Percentiles rank a stretch among this genome's conserved stretches.
Conservation (phyloP, 2,797 vertebrate genomes). For the Bovichtus variegatus region DNA sequence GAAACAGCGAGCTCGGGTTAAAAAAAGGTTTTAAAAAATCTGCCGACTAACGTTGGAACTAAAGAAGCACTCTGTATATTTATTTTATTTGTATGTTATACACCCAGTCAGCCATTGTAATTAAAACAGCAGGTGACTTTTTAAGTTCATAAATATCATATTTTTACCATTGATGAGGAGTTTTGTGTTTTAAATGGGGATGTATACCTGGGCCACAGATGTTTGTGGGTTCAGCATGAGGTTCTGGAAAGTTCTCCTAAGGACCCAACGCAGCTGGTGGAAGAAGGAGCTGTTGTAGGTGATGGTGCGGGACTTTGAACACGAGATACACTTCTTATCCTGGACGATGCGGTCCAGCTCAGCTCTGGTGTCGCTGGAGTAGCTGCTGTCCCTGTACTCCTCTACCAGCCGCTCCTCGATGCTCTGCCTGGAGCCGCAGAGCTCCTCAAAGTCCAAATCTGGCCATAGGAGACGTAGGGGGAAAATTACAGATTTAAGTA, state of each 20-base stretch:
- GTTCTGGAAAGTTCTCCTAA: constrained; percentile 91
- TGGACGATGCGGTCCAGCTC: constrained; percentile 83
- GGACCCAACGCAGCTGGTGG: constrained; percentile 92
- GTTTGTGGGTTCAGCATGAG: constrained; percentile 92
- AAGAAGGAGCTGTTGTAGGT: constrained; percentile 91
- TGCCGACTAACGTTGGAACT: neutral
- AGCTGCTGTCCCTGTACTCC: constrained; percentile 85
- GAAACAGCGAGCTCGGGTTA: neutral
- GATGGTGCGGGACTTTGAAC: constrained; percentile 70
- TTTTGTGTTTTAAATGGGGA: neutral
- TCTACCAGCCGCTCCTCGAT: constrained; percentile 86
- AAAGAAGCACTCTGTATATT: neutral
- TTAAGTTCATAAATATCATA: neutral
- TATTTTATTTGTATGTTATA: neutral
- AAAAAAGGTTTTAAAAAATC: neutral
- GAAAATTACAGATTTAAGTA: neutral
- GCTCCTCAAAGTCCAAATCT: constrained; percentile 76
- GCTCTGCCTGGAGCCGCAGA: constrained; percentile 61
- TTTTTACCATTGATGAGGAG: neutral
- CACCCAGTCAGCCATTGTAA: constrained; percentile 1
- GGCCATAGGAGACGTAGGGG: neutral
- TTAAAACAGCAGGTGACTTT: neutral
- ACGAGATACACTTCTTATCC: constrained; percentile 66
- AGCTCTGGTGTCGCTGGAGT: constrained; percentile 81
- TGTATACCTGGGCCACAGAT: constrained; percentile 91